These are phyloP conservation scores for Neuroterus valhalla DNA, from an alignment of 1,140 invertebrate species.

Conservation along the genomic window DNA sequence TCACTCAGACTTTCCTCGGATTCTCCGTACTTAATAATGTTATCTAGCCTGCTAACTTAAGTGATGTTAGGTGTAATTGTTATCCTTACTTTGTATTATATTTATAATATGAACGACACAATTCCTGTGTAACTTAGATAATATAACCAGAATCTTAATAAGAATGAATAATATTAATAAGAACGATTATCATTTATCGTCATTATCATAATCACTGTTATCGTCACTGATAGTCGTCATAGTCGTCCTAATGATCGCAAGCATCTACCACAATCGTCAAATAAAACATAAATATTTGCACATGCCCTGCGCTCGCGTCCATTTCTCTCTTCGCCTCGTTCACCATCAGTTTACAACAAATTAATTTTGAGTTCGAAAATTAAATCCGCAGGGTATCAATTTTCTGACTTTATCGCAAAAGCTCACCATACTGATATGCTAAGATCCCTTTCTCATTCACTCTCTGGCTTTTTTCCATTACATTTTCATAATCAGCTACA, in stretches of 20 bases:
- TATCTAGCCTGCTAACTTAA: constrained; percentile 70
- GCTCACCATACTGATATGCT: constrained; percentile 74
- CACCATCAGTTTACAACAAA: neutral
- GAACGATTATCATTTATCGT: constrained; percentile 56
- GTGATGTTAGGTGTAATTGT: constrained; percentile 65
- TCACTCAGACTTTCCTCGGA: constrained; percentile 23
- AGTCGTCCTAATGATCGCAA: neutral
- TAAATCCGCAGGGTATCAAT: neutral
- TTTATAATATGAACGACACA: constrained; percentile 57
- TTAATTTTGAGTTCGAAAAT: neutral
- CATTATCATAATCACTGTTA: constrained; percentile 37
- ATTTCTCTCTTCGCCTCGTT: constrained; percentile 14
- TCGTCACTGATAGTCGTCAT: constrained; percentile 38
- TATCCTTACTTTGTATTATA: constrained; percentile 62
- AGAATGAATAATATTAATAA: constrained; percentile 64
- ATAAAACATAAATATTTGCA: constrained; percentile 8
- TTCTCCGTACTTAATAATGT: constrained; percentile 21
- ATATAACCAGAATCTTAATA: constrained; percentile 65
- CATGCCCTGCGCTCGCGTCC: constrained; percentile 29
- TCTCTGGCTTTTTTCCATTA: constrained; percentile 49
- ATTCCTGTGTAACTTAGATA: constrained; percentile 52
- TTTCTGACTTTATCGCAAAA: constrained; percentile 43
- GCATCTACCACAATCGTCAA: neutral
- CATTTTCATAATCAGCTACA: constrained; percentile 45
- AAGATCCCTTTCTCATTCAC: constrained; percentile 62